Evolutionary conservation across 30 jellyfish, hydroid and myxozoan genomes (phyloP).

Genomic region (Catostylus mosaicus): DNA sequence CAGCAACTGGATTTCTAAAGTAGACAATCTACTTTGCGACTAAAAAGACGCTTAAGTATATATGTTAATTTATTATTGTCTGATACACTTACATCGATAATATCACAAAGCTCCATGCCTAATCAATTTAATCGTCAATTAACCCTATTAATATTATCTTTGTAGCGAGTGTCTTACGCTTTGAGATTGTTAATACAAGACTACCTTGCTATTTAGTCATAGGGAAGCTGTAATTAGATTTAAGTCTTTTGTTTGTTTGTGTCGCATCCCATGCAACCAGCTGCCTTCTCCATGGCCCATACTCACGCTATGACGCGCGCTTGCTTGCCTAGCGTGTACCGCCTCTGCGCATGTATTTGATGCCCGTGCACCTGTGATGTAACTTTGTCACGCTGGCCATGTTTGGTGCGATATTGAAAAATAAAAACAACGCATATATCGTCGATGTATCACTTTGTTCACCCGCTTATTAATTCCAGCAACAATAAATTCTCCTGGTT

Average conservation of each 20-base stretch:
- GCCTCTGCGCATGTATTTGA: neutral
- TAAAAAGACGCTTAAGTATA: slow-evolving; percentile 10
- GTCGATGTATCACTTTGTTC: too few relatives aligned
- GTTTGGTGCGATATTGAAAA: neutral
- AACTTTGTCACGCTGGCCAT: neutral
- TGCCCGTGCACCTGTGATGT: neutral
- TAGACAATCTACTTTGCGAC: slow-evolving; percentile 41
- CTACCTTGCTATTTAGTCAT: slow-evolving; percentile 21
- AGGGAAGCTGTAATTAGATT: slow-evolving; percentile 36
- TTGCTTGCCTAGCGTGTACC: neutral
- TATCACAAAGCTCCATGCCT: slow-evolving; percentile 31
- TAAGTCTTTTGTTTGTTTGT: slow-evolving; percentile 13
- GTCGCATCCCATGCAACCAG: slow-evolving; percentile 16
- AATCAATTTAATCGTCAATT: slow-evolving; percentile 40
- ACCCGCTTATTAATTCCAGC: too few relatives aligned
- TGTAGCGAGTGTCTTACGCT: slow-evolving; percentile 25
- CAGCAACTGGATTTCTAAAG: slow-evolving; percentile 24
- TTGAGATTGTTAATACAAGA: slow-evolving; percentile 24
- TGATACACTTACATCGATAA: slow-evolving; percentile 36
- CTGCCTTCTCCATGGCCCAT: neutral
- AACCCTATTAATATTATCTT: slow-evolving; percentile 50
- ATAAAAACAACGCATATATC: too few relatives aligned
- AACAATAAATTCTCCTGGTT: too few relatives aligned
- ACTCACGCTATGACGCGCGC: neutral
- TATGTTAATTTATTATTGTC: slow-evolving; percentile 36